Conservation (phyloP, 2,888 invertebrate genomes). For the Tetheella fluctuosa region DNA sequence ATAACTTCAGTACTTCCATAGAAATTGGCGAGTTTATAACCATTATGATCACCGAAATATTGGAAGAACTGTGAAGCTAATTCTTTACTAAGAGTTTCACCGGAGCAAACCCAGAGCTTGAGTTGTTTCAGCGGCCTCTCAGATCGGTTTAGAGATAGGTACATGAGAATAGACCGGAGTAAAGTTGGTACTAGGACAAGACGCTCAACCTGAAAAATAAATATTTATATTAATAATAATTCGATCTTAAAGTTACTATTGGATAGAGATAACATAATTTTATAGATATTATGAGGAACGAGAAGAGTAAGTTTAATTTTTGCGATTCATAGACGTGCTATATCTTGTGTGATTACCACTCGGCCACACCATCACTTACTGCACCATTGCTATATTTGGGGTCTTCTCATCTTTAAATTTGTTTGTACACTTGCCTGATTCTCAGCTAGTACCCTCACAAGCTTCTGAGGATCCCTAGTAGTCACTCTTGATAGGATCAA, state of each 20-base stretch:
- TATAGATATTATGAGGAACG: too few relatives aligned
- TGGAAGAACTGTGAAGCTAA: constrained; percentile 90
- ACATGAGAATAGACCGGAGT: constrained; percentile 90
- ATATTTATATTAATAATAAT: background rate
- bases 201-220: constrained; percentile 86
- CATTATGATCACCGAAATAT: constrained; percentile 86
- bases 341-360: too few relatives aligned
- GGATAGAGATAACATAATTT: too few relatives aligned
- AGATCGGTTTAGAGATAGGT: constrained; percentile 85
- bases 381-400: too few relatives aligned
- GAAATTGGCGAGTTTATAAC: constrained; percentile 91
- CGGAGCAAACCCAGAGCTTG: constrained; percentile 94
- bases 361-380: too few relatives aligned
- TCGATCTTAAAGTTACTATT: too few relatives aligned
- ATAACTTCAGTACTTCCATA: constrained; percentile 96
- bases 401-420: too few relatives aligned
- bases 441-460: constrained; percentile 87
- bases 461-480: constrained; percentile 90
- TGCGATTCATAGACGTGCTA: too few relatives aligned
- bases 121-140: constrained; percentile 83
- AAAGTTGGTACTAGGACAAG: constrained; percentile 93
- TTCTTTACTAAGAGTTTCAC: constrained; percentile 90
- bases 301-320: too few relatives aligned
- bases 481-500: constrained; percentile 89
- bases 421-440: constrained; percentile 83